Evolutionary conservation across 2,888 invertebrate genomes (phyloP), one percentile per base, ranked within the genome.

Genomic region (Linnaemya tessellans): DNA sequence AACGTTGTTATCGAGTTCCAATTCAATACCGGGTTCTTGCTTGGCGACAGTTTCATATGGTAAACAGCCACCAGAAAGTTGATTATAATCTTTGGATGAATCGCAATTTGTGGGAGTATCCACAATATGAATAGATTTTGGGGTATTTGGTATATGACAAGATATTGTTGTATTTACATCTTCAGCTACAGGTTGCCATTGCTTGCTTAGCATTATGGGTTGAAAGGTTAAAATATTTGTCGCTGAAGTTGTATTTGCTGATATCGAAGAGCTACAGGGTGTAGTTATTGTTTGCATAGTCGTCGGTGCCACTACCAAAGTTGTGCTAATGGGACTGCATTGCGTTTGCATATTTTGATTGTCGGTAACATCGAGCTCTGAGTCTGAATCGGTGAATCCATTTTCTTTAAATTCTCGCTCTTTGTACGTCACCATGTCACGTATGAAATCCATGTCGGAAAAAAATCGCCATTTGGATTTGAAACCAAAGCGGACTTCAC

Each of bases 381-480:
- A 78, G 67, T 86, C 83, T 0, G 84, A 84, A 30, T 87, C 84
- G 18, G 46, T 82, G 46, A 43, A 58, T 11, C 51, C 80, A 43
- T 64, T 65, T 5, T 65, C 70, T 41, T 81, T 75, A 7, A 43
- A 60, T 51, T 51, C 80, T 43, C 74, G 15, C 9, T 80, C 85
- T 22, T 86, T 86, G 43, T 84, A 86, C 11, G 86, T 74, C 22
- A 88, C 78, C 82, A 85, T 85, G 1, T 60, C 10, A 35, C 87
- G 86, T 58, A 88, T 73, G 18, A 89, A 89, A n/a, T 84, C 67
- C 88, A 89, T 88, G n/a, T 87, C 86, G 15, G 86, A 10, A 68
- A 87, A 89, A 51, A 89, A 87, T 11, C 83, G 79, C 89, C 89
- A 89, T 49, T 87, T 88, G 0, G 88, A 87, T 18, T 84, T 86